Evolutionary conservation across 2,888 invertebrate genomes (phyloP).

Genomic region (Ophion ventricosus): DNA sequence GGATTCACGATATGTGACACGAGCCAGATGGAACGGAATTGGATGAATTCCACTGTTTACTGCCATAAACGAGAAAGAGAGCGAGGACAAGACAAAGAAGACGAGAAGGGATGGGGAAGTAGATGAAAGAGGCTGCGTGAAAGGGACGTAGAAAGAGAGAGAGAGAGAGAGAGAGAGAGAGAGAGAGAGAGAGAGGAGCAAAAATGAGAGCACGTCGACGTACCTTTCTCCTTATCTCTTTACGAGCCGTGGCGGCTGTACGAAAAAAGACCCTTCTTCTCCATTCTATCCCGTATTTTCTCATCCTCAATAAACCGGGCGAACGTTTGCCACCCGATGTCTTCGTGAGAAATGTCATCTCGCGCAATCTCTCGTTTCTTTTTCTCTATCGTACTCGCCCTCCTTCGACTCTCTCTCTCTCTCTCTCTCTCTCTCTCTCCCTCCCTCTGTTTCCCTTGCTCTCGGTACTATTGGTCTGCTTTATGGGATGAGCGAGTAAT

Average conservation of each 20-base stretch:
- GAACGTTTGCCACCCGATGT: slow-evolving; percentile 59
- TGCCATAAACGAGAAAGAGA: slow-evolving; percentile 59
- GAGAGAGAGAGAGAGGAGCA: slow-evolving; percentile 17
- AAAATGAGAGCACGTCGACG: slow-evolving; percentile 55
- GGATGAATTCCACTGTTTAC: slow-evolving; percentile 67
- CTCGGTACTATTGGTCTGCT: slow-evolving; percentile 12
- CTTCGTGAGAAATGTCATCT: slow-evolving; percentile 61
- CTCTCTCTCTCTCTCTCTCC: neutral
- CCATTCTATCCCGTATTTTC: slow-evolving; percentile 50
- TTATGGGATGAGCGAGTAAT: slow-evolving; percentile 52
- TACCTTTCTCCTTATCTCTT: slow-evolving; percentile 65
- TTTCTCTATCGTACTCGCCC: neutral
- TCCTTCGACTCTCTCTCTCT: neutral
- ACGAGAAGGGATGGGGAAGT: slow-evolving; percentile 15
- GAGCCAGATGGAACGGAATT: slow-evolving; percentile 69
- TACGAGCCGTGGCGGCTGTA: slow-evolving; percentile 60
- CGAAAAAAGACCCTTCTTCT: slow-evolving; percentile 59
- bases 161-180: slow-evolving; percentile 28
- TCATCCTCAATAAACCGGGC: slow-evolving; percentile 59
- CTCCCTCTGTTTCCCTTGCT: neutral
- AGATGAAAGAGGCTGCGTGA: slow-evolving; percentile 11
- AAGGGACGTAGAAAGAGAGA: slow-evolving; percentile 23
- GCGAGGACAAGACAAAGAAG: slow-evolving; percentile 13
- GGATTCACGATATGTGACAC: slow-evolving; percentile 60
- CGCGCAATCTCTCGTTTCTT: slow-evolving; percentile 46